Conservation (phyloP, 2,113 vertebrate species). For the Chlamydotis undulata region DNA sequence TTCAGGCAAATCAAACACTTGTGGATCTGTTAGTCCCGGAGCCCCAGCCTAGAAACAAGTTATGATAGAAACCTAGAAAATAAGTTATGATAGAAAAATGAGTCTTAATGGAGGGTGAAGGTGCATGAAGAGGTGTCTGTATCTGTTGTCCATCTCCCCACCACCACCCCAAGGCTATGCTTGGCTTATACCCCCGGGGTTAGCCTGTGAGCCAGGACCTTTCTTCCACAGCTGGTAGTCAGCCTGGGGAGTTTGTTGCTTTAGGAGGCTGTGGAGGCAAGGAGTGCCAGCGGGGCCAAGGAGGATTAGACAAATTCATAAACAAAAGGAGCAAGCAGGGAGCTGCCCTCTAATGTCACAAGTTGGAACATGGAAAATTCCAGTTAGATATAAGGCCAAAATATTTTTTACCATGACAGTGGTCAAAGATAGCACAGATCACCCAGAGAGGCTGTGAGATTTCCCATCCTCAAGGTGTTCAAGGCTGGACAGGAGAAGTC, state of each 20-base stretch:
- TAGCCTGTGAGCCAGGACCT: not conserved
- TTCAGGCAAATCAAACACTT: not conserved
- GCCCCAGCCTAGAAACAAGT: not conserved
- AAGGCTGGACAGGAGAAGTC: not conserved
- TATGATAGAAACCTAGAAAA: not conserved
- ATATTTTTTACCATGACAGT: not conserved
- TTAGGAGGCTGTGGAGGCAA: not conserved
- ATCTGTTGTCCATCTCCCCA: not conserved
- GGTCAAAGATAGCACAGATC: constrained; percentile 9
- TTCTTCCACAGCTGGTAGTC: not conserved
- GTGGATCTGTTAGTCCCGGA: not conserved
- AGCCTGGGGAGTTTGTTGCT: not conserved
- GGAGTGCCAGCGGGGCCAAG: not conserved
- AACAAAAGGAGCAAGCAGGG: constrained; percentile 34
- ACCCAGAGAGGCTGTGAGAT: not conserved
- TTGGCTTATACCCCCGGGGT: not conserved
- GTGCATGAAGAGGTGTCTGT: not conserved
- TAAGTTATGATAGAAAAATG: not conserved
- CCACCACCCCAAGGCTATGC: not conserved
- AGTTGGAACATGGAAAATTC: constrained; percentile 32
- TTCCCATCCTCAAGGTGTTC: not conserved
- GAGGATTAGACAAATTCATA: constrained; percentile 19
- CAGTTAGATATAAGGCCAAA: not conserved
- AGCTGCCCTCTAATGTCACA: constrained; percentile 51
- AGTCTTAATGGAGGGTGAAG: not conserved